phyloP scores from a whole-genome alignment of 2,797 vertebrate genomes.

The Sus cebifrons region DNA sequence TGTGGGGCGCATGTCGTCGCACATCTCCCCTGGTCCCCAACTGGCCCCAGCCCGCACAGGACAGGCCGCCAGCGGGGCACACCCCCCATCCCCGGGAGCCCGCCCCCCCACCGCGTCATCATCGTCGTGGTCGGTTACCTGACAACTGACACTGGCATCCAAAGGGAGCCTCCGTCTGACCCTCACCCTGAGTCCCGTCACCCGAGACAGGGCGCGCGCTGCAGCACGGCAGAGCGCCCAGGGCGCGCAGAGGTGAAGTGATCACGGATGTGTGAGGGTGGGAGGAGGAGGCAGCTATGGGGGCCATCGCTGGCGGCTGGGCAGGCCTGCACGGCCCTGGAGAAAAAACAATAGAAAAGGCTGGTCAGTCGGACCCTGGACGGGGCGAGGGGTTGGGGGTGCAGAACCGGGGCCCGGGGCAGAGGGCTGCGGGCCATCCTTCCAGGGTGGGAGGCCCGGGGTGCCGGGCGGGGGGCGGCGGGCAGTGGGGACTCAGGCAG shows the following conservation, averaged over 20 bases:
- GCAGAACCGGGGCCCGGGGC: background rate
- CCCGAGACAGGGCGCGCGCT: constrained; percentile 91
- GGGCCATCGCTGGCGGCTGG: constrained; percentile 92
- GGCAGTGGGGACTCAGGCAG: background rate
- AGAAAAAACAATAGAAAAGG: constrained; percentile 94
- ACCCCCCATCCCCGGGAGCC: constrained; percentile 75
- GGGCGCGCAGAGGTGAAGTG: constrained; percentile 92
- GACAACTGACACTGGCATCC: constrained; percentile 94
- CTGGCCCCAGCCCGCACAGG: constrained; percentile 76
- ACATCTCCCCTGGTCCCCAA: constrained; percentile 45
- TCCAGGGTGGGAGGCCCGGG: background rate
- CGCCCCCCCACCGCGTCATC: constrained; percentile 68
- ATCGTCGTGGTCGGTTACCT: constrained; percentile 90
- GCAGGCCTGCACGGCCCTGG: constrained; percentile 93
- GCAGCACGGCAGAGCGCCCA: constrained; percentile 92
- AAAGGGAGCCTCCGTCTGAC: constrained; percentile 92
- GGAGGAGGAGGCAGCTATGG: constrained; percentile 93
- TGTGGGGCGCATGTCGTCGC: background rate
- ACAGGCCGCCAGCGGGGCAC: background rate
- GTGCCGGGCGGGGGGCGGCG: background rate
- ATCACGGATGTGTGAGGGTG: constrained; percentile 93
- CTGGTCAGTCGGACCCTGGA: constrained; percentile 91
- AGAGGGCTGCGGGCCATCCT: constrained; percentile 52
- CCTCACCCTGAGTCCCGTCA: constrained; percentile 92
- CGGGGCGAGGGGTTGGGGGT: constrained; percentile 41